Evolutionary conservation across 1,140 invertebrate species (phyloP).

Genomic region (Epicauta chinensis): DNA sequence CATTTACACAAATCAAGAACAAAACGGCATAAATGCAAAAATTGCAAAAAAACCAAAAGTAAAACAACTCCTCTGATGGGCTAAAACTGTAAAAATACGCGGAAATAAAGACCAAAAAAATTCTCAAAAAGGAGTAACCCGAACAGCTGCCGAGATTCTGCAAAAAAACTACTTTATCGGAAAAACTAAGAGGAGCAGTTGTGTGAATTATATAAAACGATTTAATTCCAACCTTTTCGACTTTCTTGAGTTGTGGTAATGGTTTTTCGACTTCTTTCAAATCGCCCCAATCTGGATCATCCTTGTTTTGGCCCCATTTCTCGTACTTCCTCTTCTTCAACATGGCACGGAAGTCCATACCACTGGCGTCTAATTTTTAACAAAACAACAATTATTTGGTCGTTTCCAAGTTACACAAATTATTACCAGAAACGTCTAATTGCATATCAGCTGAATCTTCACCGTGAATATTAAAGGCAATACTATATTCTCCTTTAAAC

Average conservation of each 20-base stretch:
- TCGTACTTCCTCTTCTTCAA: slow-evolving; percentile 94
- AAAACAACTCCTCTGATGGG: slow-evolving; percentile 26
- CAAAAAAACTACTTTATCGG: slow-evolving; percentile 1
- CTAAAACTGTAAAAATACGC: slow-evolving; percentile 25
- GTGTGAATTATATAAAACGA: slow-evolving; percentile 3
- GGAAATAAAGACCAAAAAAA: slow-evolving; percentile 15
- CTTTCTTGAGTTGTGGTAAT: slow-evolving; percentile 79
- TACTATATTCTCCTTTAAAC: no score
- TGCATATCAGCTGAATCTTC: slow-evolving; percentile 92
- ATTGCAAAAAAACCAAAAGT: slow-evolving; percentile 11
- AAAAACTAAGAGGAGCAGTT: background rate
- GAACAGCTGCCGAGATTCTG: slow-evolving; percentile 9
- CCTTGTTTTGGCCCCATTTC: slow-evolving; percentile 86
- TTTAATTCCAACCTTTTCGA: slow-evolving; percentile 73
- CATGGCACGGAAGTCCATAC: slow-evolving; percentile 98
- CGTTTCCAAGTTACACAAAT: no score
- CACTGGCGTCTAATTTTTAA: slow-evolving; percentile 72
- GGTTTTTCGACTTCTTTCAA: slow-evolving; percentile 88
- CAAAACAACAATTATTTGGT: no score
- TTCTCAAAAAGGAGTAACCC: slow-evolving; percentile 5
- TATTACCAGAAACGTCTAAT: slow-evolving; percentile 88
- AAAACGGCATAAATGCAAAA: slow-evolving; percentile 10
- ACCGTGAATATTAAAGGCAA: slow-evolving; percentile 92
- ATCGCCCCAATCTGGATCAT: slow-evolving; percentile 85
- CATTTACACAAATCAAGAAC: slow-evolving; percentile 20